These are phyloP conservation scores for Agapornis canus DNA, from an alignment of 2,797 vertebrate species.

Conservation along the genomic window DNA sequence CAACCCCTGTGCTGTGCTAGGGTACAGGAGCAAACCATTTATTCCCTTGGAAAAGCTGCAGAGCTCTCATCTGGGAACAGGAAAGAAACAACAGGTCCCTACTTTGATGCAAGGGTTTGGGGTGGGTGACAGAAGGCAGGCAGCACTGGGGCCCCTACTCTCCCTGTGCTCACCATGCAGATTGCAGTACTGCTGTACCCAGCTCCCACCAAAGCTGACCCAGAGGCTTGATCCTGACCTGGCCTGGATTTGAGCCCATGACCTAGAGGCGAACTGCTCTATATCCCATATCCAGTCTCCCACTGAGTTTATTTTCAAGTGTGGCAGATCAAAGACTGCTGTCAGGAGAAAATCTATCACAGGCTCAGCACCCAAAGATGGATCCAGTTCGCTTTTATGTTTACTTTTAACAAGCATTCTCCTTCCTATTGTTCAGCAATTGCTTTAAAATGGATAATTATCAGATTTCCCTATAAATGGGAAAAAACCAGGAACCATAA, in stretches of 20 bases:
- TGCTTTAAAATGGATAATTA: slow-evolving; percentile 19
- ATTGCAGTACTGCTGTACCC: neutral
- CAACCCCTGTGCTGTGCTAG: neutral
- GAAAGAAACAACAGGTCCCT: neutral
- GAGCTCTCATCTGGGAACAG: neutral
- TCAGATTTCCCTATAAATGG: slow-evolving; percentile 15
- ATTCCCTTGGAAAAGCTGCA: neutral
- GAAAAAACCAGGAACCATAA: neutral
- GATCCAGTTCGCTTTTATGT: neutral
- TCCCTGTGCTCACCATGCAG: neutral
- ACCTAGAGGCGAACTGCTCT: slow-evolving; percentile 29
- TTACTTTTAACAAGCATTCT: neutral
- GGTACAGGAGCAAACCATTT: neutral
- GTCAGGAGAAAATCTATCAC: slow-evolving; percentile 45
- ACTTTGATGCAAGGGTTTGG: neutral
- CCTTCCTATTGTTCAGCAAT: slow-evolving; percentile 10
- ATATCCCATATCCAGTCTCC: slow-evolving; percentile 32
- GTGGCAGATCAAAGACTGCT: slow-evolving; percentile 49
- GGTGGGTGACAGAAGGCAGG: fast-evolving
- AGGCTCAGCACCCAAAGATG: slow-evolving; percentile 20
- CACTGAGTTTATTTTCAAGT: slow-evolving; percentile 41
- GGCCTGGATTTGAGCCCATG: neutral
- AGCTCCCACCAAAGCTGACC: neutral
- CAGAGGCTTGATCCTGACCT: neutral
- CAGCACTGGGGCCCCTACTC: neutral